Evolutionary conservation across 2,888 invertebrate genomes (phyloP), one percentile per base, ranked within the genome.

Genomic region (Alsophila aescularia): DNA sequence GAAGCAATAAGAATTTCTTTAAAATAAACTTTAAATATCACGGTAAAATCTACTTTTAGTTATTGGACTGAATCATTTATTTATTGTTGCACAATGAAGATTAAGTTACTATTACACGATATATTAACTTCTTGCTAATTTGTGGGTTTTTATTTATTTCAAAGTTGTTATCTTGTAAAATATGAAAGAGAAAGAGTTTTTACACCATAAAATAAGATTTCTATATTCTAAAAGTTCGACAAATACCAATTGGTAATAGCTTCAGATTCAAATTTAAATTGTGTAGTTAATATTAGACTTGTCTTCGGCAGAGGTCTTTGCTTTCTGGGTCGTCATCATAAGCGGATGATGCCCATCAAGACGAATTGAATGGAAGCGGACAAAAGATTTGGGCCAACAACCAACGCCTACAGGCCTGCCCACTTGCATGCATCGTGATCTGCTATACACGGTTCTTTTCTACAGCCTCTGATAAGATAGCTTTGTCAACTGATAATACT

Each of bases 311-410:
- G 54, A 57, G 57, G 59, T 53, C 58, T 49, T 58, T 54, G 52
- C 36, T 61, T 55, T 60, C 41, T 75, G 62, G 72, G 73, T 74
- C 75, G 69, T 50, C 52, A 51, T 56, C 65, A 21, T 37, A 27
- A 63, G 43, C 79, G 83, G 81, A 82, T 72, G 73, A 59, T 64
- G 67, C 59, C 67, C 70, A 77, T 81, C 77, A 76, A 73, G 70
- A 69, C 64, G 64, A 70, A 69, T 70, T 68, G 66, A 62, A 65
- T 69, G 67, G 66, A 62, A 63, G 64, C 52, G 66, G 61, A 73
- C 76, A 76, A 81, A 81, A 72, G 75, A 82, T 81, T 76, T 72
- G 67, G 75, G 70, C 70, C 74, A 75, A 79, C 72, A 70, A 81
- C 67, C 59, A 79, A 62, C 78, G 71, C 79, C 79, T 71, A 75